Evolutionary conservation across 2,797 vertebrate species (phyloP).

Genomic region (Calcarius lapponicus): DNA sequence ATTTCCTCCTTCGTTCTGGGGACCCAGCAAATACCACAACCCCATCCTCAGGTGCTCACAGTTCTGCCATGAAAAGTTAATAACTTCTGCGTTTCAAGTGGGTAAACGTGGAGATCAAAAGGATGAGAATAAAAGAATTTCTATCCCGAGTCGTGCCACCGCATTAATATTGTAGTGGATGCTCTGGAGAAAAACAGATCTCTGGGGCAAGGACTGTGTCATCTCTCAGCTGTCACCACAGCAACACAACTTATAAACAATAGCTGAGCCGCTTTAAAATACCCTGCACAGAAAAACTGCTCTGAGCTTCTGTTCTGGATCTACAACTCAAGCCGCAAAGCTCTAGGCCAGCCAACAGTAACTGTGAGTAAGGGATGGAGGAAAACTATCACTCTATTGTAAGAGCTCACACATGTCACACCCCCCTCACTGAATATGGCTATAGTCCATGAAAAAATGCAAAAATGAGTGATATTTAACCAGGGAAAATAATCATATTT

Average conservation of each 20-base stretch:
- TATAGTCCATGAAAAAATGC: background rate
- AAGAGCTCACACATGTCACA: background rate
- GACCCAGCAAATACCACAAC: background rate
- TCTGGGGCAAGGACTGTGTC: background rate
- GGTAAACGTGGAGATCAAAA: background rate
- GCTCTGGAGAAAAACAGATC: background rate
- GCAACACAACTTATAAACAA: background rate
- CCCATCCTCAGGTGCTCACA: background rate
- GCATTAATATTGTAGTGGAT: constrained; percentile 30
- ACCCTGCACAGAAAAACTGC: background rate
- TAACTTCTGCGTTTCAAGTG: background rate
- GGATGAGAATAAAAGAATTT: constrained; percentile 17
- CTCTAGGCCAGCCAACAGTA: background rate
- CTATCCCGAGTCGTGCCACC: background rate
- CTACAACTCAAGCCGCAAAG: background rate
- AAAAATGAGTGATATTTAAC: background rate
- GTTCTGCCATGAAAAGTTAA: constrained; percentile 28
- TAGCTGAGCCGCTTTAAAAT: background rate
- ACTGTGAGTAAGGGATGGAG: background rate
- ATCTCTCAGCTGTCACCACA: background rate
- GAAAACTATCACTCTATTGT: background rate
- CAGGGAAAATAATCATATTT: background rate
- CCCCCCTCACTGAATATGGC: background rate
- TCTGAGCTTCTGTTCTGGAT: background rate
- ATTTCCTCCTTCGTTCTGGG: background rate